Evolutionary conservation across 2,888 invertebrate species (phyloP), one percentile per base, ranked within the genome.

Genomic region (Dioctria linearis): DNA sequence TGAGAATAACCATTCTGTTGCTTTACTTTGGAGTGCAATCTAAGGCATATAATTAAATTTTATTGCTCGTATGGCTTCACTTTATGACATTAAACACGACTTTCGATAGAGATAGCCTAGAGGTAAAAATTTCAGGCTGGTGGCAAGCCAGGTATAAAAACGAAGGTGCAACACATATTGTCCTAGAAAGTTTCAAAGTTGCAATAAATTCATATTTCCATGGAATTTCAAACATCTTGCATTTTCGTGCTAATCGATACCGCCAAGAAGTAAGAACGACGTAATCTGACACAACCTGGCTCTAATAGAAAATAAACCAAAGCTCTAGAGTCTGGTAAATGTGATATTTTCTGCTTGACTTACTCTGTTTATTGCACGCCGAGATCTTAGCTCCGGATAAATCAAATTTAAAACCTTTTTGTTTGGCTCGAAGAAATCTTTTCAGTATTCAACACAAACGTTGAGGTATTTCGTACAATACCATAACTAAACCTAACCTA

Each of bases 311-410:
- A 75, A n/a, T 3, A 6, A 25, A 39, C 59, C 13, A 8, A 39
- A 13, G 42, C 42, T 13, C 9, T 40, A 11, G 59, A 42, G 6
- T 25, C 42, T 25, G 25, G 39, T 59, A 63, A 76, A 49, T 49
- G 76, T 39, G 9, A 63, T 76, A 76, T 76, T 76, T 76, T 76
- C 61, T 49, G 76, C 49, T 76, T 76, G 76, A 76, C 46, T 63
- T 76, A 46, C 43, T 63, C 57, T 63, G 76, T 76, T 63, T 42
- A 76, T 40, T 43, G 76, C 76, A 76, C 63, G 63, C 63, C 46
- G 25, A 76, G 76, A 76, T 76, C 76, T 57, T 8, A 57, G 59
- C 42, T 61, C 39, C 3, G 76, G 76, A 76, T 76, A 76, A 76
- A 76, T 39, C 49, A 43, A 76, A 46, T 63, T 76, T 59, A 73